These are phyloP conservation scores for Hetaerina titia DNA, from an alignment of 2,888 invertebrate genomes.

Conservation along the genomic window DNA sequence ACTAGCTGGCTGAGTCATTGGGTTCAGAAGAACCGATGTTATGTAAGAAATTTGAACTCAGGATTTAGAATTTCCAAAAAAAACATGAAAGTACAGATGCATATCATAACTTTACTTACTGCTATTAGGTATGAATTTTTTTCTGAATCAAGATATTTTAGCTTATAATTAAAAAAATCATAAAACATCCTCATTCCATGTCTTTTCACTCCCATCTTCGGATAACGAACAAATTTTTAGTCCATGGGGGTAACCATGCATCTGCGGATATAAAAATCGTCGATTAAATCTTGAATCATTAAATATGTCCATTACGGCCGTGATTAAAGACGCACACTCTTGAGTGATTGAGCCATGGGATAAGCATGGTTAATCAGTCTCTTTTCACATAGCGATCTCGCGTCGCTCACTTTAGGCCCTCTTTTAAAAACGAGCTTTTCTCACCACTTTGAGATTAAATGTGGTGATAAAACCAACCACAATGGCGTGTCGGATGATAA, in stretches of 20 bases:
- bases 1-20: no score
- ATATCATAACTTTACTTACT: no score
- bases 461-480: neutral
- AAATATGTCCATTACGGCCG: neutral
- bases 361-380: neutral
- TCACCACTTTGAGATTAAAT: neutral
- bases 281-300: neutral
- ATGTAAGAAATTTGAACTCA: no score
- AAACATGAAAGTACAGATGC: no score
- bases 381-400: neutral
- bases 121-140: neutral
- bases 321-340: neutral
- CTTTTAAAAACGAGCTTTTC: neutral
- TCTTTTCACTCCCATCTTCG: neutral
- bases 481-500: neutral
- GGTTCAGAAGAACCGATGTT: no score
- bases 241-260: no score
- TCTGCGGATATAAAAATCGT: neutral
- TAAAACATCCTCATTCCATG: neutral
- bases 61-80: no score
- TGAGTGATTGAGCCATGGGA: neutral
- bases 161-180: neutral
- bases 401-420: neutral
- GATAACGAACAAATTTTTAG: neutral
- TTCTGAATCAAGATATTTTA: neutral